Evolutionary conservation across 1,140 invertebrate genomes (phyloP), one percentile per base, ranked within the genome.

Genomic region (Drosophila saltans): DNA sequence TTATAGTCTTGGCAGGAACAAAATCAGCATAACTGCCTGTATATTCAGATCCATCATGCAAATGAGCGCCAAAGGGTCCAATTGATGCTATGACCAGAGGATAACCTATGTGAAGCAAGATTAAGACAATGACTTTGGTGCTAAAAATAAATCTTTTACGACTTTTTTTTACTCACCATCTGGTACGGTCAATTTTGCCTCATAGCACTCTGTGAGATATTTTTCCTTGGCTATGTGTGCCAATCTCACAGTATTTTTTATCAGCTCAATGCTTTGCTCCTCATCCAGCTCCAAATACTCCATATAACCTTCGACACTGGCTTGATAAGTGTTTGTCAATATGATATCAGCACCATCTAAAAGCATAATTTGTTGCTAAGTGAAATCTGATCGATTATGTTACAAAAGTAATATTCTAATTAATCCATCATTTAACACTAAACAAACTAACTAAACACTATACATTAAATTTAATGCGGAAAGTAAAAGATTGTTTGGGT

Each of bases 11-110:
- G 10, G 93, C 91, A 11, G 95, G 93, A 11, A 97, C 94, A 10
- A 92, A 94, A 52, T 96, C 95, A 0, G 96, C 95, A 91, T 98
- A 99, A 66, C 93, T 94, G 11, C 98, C 98, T 21, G 94, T 96
- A 90, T 98, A 99, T 92, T 99, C 98, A 0, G 97, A 98, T 24
- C 96, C 96, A 92, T 99, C 97, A 80, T 96, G 95, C 6, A 98
- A 93, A 75, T 95, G 95, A 4, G 97, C 97, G 0, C 97, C 98
- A 91, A 97, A 98, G 0, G 98, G 97, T 5, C 98, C 98, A 57
- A 98, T 95, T 0, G 97, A 97, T 2, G 97, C 98, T 21, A 96
- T 96, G 58, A 97, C 94, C 21, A 95, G 70, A 3, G 96, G 94
- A 40, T 75, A 89, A 3, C 86, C 90, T 91, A 33, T 5, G 26